phyloP scores from a whole-genome alignment of 2,797 vertebrate species.

The Eremophila alpestris region DNA sequence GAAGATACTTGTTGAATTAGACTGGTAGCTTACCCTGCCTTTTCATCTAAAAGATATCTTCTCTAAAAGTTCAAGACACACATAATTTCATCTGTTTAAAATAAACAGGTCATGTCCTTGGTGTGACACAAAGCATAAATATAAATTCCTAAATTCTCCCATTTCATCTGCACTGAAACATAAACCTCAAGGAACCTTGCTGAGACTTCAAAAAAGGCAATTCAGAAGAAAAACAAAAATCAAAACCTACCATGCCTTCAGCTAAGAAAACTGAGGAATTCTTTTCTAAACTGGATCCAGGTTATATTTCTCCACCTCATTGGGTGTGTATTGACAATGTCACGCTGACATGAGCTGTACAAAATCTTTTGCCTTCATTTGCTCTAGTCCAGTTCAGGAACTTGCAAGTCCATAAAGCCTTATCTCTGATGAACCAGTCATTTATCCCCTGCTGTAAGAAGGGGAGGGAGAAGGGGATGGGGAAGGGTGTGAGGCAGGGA shows the following conservation, averaged over 20 bases:
- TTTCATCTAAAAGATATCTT: not conserved
- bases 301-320: not conserved
- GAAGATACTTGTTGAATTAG: not conserved
- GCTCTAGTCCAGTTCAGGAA: not conserved
- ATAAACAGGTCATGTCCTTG: not conserved
- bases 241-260: not conserved
- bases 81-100: fast-evolving
- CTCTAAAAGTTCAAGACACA: not conserved
- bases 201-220: not conserved
- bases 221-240: not conserved
- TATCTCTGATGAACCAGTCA: not conserved
- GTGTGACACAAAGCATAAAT: not conserved
- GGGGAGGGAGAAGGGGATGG: fast-evolving
- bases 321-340: not conserved
- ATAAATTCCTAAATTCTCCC: not conserved
- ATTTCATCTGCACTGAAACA: not conserved
- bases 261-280: not conserved
- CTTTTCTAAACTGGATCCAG: not conserved
- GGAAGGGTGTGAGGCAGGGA: too few relatives aligned
- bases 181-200: not conserved
- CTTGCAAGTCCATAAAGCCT: not conserved
- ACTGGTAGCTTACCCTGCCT: not conserved
- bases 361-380: not conserved
- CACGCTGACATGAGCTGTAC: not conserved
- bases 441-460: not conserved